phyloP scores from a whole-genome alignment of 2,888 invertebrate species.

The Drosophila affinis region DNA sequence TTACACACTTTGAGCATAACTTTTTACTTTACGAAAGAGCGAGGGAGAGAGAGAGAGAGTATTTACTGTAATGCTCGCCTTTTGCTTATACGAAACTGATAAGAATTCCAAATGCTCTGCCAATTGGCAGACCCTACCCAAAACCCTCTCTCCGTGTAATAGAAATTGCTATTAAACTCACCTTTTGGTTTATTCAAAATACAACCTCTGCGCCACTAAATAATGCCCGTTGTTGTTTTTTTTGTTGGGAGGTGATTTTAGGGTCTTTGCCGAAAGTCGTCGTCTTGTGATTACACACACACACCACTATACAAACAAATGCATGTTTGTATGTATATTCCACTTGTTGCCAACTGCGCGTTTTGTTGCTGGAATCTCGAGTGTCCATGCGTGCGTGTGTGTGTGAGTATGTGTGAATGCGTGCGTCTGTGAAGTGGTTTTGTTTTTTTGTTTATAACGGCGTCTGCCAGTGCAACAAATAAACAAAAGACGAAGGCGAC shows the following conservation, averaged over 20 bases:
- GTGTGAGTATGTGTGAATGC: slow-evolving; percentile 13
- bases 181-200: background rate
- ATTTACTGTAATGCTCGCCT: background rate
- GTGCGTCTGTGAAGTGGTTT: slow-evolving; percentile 17
- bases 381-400: slow-evolving; percentile 16
- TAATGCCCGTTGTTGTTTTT: background rate
- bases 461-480: slow-evolving; percentile 61
- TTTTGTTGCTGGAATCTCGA: slow-evolving; percentile 10
- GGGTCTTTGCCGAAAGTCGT: slow-evolving; percentile 17
- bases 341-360: slow-evolving; percentile 71
- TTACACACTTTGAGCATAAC: background rate
- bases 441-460: slow-evolving; percentile 53
- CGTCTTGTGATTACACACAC: slow-evolving; percentile 28
- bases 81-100: background rate
- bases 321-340: slow-evolving; percentile 41
- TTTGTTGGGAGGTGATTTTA: slow-evolving; percentile 1
- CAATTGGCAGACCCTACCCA: background rate
- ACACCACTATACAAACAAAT: slow-evolving; percentile 2
- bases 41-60: background rate
- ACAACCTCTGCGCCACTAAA: background rate
- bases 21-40: background rate
- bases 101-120: background rate
- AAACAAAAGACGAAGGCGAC: slow-evolving; percentile 67
- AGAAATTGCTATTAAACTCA: background rate
- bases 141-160: background rate